A percentile compares a stretch with the other conserved stretches of the same genome.
phyloP scores from a whole-genome alignment of 2,113 vertebrate species.

The Stomatorhinus ivindoensis region DNA sequence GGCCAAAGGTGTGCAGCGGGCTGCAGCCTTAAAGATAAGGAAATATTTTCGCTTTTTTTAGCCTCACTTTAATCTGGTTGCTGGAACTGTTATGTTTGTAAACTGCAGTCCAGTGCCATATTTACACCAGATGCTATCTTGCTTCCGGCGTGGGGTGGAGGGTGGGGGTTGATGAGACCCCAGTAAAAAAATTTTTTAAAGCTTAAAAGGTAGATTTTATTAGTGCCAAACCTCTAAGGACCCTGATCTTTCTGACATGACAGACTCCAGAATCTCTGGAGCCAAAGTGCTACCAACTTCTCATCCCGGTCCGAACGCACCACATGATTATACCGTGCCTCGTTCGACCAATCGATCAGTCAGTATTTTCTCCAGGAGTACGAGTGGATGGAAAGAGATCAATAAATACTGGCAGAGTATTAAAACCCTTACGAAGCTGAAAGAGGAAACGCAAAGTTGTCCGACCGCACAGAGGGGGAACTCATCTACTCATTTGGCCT shows the following conservation, averaged over 20 bases:
- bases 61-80: conserved; percentile 46
- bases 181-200: too few species aligned
- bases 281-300: not conserved
- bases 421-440: not conserved
- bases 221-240: not conserved
- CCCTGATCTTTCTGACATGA: not conserved
- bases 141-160: not conserved
- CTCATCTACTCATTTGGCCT: not conserved
- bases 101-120: conserved; percentile 40
- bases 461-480: not conserved
- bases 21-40: not conserved
- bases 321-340: not conserved
- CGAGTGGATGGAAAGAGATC: not conserved
- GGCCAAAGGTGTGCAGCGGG: not conserved
- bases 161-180: conserved; percentile 6
- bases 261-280: not conserved
- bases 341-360: not conserved
- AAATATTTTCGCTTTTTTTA: conserved; percentile 28
- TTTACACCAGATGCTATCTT: conserved; percentile 49
- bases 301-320: not conserved
- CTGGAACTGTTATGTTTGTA: conserved; percentile 55
- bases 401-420: not conserved
- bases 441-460: not conserved
- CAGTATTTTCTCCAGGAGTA: not conserved
- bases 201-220: not conserved